Conservation (phyloP, 92 coral and sea anemone species). For the Pocillopora grandis region DNA sequence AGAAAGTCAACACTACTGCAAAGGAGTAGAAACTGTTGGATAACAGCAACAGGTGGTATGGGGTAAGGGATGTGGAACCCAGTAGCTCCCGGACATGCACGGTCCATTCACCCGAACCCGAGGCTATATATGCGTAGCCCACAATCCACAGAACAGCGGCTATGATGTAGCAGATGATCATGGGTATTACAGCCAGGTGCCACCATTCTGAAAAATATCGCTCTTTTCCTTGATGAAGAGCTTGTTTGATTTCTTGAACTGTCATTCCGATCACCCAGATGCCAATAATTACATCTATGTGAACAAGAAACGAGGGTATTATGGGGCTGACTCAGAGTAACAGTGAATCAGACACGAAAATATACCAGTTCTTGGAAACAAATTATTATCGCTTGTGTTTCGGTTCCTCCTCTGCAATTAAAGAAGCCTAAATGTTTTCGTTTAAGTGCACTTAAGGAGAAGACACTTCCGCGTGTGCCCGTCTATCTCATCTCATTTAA, state of each 20-base stretch:
- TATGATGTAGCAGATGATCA: constrained; percentile 54
- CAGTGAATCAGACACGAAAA: too few relatives aligned
- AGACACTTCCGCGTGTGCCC: too few relatives aligned
- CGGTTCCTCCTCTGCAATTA: too few relatives aligned
- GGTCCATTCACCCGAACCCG: constrained; percentile 51
- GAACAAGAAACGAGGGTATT: not conserved
- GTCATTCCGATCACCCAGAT: constrained; percentile 73
- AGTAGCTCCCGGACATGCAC: constrained; percentile 14
- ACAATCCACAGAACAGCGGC: constrained; percentile 73
- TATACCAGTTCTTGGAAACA: too few relatives aligned
- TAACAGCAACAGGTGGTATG: constrained; percentile 62
- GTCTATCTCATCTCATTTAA: too few relatives aligned
- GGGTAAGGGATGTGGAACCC: constrained; percentile 25
- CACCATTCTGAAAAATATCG: constrained; percentile 86
- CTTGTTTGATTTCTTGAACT: constrained; percentile 78
- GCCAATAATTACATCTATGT: constrained; percentile 60
- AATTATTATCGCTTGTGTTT: too few relatives aligned
- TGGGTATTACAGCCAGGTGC: constrained; percentile 70
- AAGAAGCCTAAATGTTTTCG: too few relatives aligned
- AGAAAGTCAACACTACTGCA: constrained; percentile 71
- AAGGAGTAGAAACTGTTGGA: constrained; percentile 80
- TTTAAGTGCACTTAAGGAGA: too few relatives aligned
- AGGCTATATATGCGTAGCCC: constrained; percentile 61
- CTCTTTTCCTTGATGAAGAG: constrained; percentile 58
- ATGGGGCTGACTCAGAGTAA: too few relatives aligned